Conservation (phyloP, 2,113 vertebrate genomes). For the Climacteris rufus region DNA sequence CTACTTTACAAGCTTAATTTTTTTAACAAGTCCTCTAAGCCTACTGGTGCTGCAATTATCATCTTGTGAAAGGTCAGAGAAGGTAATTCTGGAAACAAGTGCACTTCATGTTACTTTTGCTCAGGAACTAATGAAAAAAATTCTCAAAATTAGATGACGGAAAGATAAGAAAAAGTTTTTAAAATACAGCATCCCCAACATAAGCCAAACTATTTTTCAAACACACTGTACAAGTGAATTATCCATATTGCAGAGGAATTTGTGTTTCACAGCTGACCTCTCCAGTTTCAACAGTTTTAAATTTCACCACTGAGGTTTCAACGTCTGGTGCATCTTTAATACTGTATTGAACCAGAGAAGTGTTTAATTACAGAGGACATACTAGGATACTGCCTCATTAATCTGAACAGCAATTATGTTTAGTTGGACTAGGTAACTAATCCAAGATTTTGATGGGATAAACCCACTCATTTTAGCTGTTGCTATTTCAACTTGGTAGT, state of each 20-base stretch:
- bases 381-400: constrained; percentile 64
- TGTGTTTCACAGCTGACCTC: constrained; percentile 12
- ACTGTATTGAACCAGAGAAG: constrained; percentile 14
- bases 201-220: constrained; percentile 29
- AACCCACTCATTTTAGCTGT: constrained; percentile 12
- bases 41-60: constrained; percentile 91
- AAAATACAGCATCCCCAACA: neutral
- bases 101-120: constrained; percentile 87
- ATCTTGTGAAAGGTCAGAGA: constrained; percentile 90
- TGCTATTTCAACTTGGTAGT: constrained; percentile 1
- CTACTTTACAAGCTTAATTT: constrained; percentile 85
- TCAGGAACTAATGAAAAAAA: constrained; percentile 89
- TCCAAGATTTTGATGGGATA: constrained; percentile 36
- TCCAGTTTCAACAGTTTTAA: constrained; percentile 60
- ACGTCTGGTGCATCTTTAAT: constrained; percentile 51
- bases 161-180: neutral
- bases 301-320: constrained; percentile 49
- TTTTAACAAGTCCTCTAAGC: constrained; percentile 79
- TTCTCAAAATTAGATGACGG: constrained; percentile 73
- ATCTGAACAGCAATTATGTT: constrained; percentile 52
- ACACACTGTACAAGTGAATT: neutral
- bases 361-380: constrained; percentile 60
- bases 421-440: constrained; percentile 35
- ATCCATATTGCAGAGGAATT: neutral
- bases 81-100: constrained; percentile 93